These are phyloP conservation scores for Autographa gamma DNA, from an alignment of 2,888 invertebrate species.

Conservation along the genomic window DNA sequence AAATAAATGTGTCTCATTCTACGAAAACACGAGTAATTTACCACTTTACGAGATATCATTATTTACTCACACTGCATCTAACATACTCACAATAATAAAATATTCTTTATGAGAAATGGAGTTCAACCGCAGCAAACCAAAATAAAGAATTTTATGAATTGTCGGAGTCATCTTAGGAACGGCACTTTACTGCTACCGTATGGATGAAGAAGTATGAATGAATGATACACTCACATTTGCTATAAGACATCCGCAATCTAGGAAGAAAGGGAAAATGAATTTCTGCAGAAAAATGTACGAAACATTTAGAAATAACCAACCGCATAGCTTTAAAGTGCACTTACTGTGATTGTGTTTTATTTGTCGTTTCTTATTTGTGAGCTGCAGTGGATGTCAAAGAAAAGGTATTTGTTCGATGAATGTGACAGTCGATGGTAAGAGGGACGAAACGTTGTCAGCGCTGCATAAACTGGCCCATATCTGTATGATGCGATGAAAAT, in stretches of 20 bases:
- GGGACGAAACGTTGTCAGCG: slow-evolving; percentile 38
- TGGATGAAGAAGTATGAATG: slow-evolving; percentile 56
- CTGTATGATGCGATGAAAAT: slow-evolving; percentile 40
- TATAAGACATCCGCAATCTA: slow-evolving; percentile 52
- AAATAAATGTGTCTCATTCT: slow-evolving; percentile 23
- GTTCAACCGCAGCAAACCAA: slow-evolving; percentile 39
- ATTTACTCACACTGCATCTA: slow-evolving; percentile 41
- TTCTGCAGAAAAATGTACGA: slow-evolving; percentile 62
- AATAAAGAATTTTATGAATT: slow-evolving; percentile 54
- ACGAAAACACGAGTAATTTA: slow-evolving; percentile 20
- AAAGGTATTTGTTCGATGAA: slow-evolving; percentile 48
- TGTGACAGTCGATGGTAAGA: slow-evolving; percentile 24
- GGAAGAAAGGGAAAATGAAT: slow-evolving; percentile 52
- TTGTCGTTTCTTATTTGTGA: slow-evolving; percentile 65
- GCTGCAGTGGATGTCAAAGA: slow-evolving; percentile 56
- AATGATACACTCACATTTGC: slow-evolving; percentile 49
- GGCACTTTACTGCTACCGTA: slow-evolving; percentile 47
- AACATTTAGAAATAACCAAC: slow-evolving; percentile 66
- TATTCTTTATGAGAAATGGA: slow-evolving; percentile 47
- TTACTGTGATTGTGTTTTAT: slow-evolving; percentile 74
- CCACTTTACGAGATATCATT: slow-evolving; percentile 44
- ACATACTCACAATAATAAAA: slow-evolving; percentile 37
- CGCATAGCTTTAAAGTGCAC: slow-evolving; percentile 70
- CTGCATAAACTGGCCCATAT: slow-evolving; percentile 38
- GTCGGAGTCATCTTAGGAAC: slow-evolving; percentile 45